Percentiles rank a stretch among this genome's conserved stretches.
Evolutionary conservation across 2,113 vertebrate genomes (phyloP).

Genomic region (Poeciliopsis prolifica): DNA sequence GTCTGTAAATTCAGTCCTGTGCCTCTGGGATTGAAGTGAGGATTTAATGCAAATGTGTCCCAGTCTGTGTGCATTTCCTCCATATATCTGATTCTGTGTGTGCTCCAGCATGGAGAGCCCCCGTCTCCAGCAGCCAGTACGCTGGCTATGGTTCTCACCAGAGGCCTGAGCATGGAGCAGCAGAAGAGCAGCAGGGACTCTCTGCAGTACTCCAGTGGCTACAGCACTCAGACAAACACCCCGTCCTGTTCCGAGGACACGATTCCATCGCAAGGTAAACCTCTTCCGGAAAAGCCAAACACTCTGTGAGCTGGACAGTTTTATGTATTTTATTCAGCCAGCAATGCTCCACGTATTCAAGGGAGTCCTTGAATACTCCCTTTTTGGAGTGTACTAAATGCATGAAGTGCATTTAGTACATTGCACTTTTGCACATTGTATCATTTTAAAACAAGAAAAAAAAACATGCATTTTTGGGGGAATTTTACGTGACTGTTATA

Average conservation of each 20-base stretch:
- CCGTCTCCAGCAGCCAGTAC: constrained; percentile 90
- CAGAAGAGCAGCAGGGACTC: constrained; percentile 98
- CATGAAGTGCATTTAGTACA: background rate
- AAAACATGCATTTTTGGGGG: background rate
- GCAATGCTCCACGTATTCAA: background rate
- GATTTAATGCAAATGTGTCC: constrained; percentile 28
- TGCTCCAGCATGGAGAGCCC: constrained; percentile 87
- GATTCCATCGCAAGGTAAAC: constrained; percentile 95
- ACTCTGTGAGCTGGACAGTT: background rate
- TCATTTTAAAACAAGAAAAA: background rate
- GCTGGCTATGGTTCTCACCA: constrained; percentile 94
- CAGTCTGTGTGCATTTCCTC: constrained; percentile 34
- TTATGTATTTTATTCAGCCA: background rate
- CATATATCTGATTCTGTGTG: constrained; percentile 8
- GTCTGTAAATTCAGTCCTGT: constrained; percentile 4
- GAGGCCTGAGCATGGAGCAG: constrained; percentile 93
- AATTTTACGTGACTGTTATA: background rate
- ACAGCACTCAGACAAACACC: constrained; percentile 97
- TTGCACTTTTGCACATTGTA: background rate
- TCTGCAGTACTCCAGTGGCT: constrained; percentile 94
- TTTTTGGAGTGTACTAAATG: too few relatives aligned
- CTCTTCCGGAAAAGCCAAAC: background rate
- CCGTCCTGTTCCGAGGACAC: constrained; percentile 98
- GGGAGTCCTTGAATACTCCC: too few relatives aligned
- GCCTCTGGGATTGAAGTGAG: background rate